Evolutionary conservation across 2,888 invertebrate genomes (phyloP).

Genomic region (Pristionchus mayeri): DNA sequence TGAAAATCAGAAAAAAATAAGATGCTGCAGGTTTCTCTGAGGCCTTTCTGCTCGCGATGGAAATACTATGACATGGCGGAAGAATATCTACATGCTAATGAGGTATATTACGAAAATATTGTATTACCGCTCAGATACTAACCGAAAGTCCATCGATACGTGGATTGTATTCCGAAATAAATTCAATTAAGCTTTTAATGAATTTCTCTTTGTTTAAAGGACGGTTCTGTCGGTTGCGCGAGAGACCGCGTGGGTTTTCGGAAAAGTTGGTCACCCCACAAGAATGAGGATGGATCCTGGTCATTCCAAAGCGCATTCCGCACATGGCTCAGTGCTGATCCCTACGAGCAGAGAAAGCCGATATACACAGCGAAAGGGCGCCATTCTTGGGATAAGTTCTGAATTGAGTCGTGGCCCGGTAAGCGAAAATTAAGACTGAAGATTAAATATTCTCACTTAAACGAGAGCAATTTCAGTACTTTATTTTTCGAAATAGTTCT

Average conservation of each 20-base stretch:
- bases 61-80: neutral
- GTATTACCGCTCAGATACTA: no score
- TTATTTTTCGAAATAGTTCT: neutral
- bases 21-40: neutral
- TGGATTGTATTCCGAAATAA: no score
- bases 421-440: neutral
- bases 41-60: neutral
- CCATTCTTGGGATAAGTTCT: neutral
- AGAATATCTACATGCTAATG: neutral
- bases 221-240: no score
- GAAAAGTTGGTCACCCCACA: neutral
- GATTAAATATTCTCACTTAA: neutral
- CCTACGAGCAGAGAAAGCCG: neutral
- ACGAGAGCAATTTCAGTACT: neutral
- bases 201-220: no score
- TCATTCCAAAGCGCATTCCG: neutral
- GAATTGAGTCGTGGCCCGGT: neutral
- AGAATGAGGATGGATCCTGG: neutral
- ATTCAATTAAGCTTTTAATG: no score
- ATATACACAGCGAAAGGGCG: neutral
- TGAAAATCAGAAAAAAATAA: no score
- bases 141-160: no score
- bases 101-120: neutral
- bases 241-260: no score
- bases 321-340: neutral